phyloP scores from a whole-genome alignment of 2,888 invertebrate species.

The Blastobasis adustella region DNA sequence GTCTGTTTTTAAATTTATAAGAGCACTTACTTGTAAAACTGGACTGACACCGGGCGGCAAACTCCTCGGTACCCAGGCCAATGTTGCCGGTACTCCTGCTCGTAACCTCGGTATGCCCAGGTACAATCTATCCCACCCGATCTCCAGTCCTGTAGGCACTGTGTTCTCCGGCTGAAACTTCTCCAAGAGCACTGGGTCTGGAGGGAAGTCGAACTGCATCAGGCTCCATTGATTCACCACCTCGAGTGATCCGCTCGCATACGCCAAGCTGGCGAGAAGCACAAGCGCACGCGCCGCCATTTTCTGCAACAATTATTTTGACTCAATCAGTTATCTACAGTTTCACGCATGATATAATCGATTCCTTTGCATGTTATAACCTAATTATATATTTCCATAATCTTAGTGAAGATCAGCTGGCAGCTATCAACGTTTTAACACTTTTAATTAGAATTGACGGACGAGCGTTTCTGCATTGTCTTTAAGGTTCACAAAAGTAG shows the following conservation, averaged over 20 bases:
- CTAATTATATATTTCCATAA: no score
- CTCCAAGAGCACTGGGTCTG: constrained; percentile 71
- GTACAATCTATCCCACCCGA: constrained; percentile 82
- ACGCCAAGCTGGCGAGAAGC: constrained; percentile 42
- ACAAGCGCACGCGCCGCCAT: constrained; percentile 39
- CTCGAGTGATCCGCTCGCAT: constrained; percentile 68
- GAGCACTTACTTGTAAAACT: constrained; percentile 70
- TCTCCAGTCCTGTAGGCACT: constrained; percentile 84
- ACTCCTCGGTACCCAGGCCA: constrained; percentile 80
- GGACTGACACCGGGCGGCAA: constrained; percentile 81
- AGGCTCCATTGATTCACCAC: constrained; percentile 82
- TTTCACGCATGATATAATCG: no score
- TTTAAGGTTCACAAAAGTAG: no score
- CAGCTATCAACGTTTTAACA: no score
- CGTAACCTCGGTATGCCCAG: constrained; percentile 84
- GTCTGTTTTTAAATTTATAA: no score
- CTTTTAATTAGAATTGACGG: no score
- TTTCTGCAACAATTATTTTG: constrained; percentile 1
- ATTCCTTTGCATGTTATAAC: no score
- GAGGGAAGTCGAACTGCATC: constrained; percentile 79
- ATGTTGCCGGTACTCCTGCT: constrained; percentile 84
- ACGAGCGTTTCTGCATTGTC: no score
- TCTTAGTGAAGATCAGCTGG: no score
- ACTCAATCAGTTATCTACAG: no score
- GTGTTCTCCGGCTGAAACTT: constrained; percentile 83